phyloP scores from a whole-genome alignment of 2,888 invertebrate species.

The Eupithecia exiguata region DNA sequence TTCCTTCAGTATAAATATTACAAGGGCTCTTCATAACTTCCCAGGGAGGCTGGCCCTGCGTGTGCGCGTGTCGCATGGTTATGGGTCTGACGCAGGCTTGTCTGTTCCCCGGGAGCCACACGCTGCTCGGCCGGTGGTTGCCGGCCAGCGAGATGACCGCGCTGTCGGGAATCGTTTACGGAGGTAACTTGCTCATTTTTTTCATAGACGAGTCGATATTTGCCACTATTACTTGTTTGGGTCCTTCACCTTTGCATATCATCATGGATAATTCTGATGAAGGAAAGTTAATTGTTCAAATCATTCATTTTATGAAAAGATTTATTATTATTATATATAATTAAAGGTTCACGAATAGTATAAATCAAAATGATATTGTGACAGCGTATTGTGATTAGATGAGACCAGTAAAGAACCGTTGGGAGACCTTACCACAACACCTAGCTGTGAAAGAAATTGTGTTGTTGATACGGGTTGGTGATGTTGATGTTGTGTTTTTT shows the following conservation, averaged over 20 bases:
- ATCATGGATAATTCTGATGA: not conserved
- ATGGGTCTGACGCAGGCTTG: constrained; percentile 88
- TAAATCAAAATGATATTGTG: not conserved
- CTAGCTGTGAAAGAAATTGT: too few relatives aligned
- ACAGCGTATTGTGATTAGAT: too few relatives aligned
- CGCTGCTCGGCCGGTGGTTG: constrained; percentile 86
- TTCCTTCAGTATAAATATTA: not conserved
- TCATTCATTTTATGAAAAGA: not conserved
- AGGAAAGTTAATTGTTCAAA: too few relatives aligned
- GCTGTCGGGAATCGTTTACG: not conserved
- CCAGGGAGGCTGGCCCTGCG: constrained; percentile 75
- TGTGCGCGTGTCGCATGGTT: constrained; percentile 85
- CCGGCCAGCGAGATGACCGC: constrained; percentile 84
- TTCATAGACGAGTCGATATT: not conserved
- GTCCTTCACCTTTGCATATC: not conserved
- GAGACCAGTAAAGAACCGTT: not conserved
- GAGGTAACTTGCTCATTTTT: not conserved
- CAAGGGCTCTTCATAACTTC: not conserved
- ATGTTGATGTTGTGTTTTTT: too few relatives aligned
- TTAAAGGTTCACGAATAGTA: not conserved
- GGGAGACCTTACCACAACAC: too few relatives aligned
- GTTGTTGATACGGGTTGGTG: too few relatives aligned
- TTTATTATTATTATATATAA: not conserved
- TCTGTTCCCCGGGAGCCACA: constrained; percentile 85
- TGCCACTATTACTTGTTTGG: not conserved